A percentile compares a stretch with the other conserved stretches of the same genome.
Evolutionary conservation across 2,113 vertebrate species (phyloP).

Genomic region (Phoenicopterus ruber): DNA sequence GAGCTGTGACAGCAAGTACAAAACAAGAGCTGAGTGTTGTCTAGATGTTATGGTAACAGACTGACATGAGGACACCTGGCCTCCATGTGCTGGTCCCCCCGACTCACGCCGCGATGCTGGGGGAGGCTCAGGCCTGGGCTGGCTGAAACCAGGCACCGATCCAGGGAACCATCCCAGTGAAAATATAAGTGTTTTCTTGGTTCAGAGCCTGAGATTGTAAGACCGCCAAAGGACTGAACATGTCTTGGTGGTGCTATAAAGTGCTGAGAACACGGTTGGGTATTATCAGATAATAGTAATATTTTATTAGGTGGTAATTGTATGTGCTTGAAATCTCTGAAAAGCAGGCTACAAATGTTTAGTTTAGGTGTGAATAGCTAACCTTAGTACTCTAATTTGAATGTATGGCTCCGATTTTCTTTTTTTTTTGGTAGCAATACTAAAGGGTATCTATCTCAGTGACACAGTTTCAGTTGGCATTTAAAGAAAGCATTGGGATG

Average conservation of each 20-base stretch:
- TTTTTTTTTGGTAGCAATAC: not conserved
- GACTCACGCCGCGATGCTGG: fast-evolving
- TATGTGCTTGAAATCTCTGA: not conserved
- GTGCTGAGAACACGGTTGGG: not conserved
- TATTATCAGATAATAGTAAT: not conserved
- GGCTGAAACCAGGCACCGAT: not conserved
- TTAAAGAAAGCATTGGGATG: not conserved
- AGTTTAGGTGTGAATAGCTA: not conserved
- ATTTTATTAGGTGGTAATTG: not conserved
- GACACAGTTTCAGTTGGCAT: fast-evolving
- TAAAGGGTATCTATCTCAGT: not conserved
- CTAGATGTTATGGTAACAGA: not conserved
- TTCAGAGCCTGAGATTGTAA: not conserved
- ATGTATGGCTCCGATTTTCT: not conserved
- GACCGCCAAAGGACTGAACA: not conserved
- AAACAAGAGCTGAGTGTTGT: not conserved
- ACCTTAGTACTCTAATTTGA: not conserved
- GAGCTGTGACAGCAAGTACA: not conserved
- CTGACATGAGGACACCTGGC: not conserved
- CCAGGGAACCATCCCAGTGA: not conserved
- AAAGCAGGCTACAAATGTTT: not conserved
- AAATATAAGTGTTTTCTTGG: not conserved
- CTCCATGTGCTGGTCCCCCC: not conserved
- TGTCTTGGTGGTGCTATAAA: not conserved
- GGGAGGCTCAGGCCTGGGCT: not conserved